phyloP scores from a whole-genome alignment of 2,113 vertebrate species.

The Amazona vittata region DNA sequence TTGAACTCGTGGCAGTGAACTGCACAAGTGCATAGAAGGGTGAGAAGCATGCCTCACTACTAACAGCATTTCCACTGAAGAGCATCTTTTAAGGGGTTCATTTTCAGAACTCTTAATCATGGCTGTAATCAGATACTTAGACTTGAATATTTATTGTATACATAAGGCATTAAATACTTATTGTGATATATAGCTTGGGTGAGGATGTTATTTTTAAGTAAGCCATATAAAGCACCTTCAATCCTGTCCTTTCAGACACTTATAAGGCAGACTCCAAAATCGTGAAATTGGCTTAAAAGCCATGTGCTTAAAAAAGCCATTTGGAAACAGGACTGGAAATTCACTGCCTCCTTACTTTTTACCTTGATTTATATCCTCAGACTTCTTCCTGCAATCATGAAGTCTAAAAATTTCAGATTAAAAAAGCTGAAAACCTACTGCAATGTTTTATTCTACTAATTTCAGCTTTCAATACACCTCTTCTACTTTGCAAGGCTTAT shows the following conservation, averaged over 20 bases:
- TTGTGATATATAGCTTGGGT: constrained; percentile 56
- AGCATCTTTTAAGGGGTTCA: not conserved
- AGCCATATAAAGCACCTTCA: constrained; percentile 58
- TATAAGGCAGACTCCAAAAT: constrained; percentile 1
- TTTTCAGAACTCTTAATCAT: constrained; percentile 49
- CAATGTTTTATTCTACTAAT: not conserved
- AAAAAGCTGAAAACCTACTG: not conserved
- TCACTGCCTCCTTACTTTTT: not conserved
- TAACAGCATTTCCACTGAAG: not conserved
- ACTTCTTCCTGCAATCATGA: not conserved
- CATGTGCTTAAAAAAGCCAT: not conserved
- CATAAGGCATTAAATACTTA: constrained; percentile 63
- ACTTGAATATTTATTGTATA: constrained; percentile 65
- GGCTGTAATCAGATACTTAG: constrained; percentile 53
- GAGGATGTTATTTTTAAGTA: constrained; percentile 66
- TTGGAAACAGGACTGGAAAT: constrained; percentile 16
- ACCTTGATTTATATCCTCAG: constrained; percentile 13
- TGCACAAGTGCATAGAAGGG: not conserved
- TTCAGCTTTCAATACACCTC: not conserved
- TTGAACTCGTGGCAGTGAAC: not conserved
- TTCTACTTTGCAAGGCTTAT: not conserved
- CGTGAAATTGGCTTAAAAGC: constrained; percentile 21
- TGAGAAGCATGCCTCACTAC: not conserved
- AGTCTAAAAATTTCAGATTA: not conserved
- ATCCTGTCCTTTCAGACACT: constrained; percentile 35